These are phyloP conservation scores for Eurois occulta DNA, from an alignment of 2,888 invertebrate species.

Conservation along the genomic window DNA sequence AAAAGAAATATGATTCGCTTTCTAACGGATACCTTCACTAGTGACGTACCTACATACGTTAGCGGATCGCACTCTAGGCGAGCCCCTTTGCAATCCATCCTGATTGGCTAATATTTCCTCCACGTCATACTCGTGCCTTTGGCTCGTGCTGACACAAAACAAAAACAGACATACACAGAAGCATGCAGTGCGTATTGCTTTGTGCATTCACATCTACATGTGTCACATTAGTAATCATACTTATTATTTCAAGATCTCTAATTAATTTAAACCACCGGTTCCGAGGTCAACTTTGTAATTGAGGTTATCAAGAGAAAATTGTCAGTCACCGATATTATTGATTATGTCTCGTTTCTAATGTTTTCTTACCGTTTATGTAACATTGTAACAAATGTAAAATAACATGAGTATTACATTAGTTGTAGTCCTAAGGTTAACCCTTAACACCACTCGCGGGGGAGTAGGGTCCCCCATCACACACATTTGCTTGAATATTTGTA, in stretches of 20 bases:
- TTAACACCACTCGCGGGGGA: too few species aligned
- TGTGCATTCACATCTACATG: background rate
- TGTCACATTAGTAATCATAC: conserved; percentile 1
- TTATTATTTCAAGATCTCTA: conserved; percentile 26
- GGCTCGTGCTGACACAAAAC: conserved; percentile 9
- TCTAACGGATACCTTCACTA: background rate
- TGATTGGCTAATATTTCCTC: conserved; percentile 29
- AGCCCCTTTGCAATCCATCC: conserved; percentile 15
- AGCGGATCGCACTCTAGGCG: background rate
- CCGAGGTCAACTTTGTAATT: conserved; percentile 29
- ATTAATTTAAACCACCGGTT: conserved; percentile 31
- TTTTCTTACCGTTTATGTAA: background rate
- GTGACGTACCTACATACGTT: background rate
- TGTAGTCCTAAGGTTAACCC: background rate
- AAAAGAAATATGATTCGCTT: background rate
- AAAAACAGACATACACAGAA: conserved; percentile 13
- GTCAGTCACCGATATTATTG: background rate
- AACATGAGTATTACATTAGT: background rate
- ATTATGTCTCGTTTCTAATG: conserved; percentile 14
- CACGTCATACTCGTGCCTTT: conserved; percentile 3
- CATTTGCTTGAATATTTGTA: too few species aligned
- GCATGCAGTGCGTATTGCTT: background rate
- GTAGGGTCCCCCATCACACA: too few species aligned
- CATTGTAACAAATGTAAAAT: background rate
- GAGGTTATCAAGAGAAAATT: conserved; percentile 45